Percentiles rank a stretch among this genome's conserved stretches.
phyloP scores from a whole-genome alignment of 2,113 vertebrate species.

The cattle (Bos taurus) region ARS-UCD2.0 NC_037342.1:27314001-27314500 shows the following conservation, averaged over 20 bases:
- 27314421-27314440: neutral
- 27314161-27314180: neutral
- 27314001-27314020: neutral
- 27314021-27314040: rapidly evolving
- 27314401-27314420: neutral
- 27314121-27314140: neutral
- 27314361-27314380: neutral
- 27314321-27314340: neutral
- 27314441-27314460: neutral
- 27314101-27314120: neutral
- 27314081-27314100: neutral
- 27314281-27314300: rapidly evolving
- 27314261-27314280: neutral
- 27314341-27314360: neutral
- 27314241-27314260: neutral
- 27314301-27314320: neutral
- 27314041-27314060: neutral
- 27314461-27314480: too few species aligned
- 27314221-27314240: neutral
- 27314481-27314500: neutral
- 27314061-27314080: neutral
- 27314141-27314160: neutral
- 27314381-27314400: neutral
- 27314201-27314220: neutral
- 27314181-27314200: neutral